These are phyloP conservation scores for Deilephila elpenor DNA, from an alignment of 2,888 invertebrate genomes.

Conservation along the genomic window DNA sequence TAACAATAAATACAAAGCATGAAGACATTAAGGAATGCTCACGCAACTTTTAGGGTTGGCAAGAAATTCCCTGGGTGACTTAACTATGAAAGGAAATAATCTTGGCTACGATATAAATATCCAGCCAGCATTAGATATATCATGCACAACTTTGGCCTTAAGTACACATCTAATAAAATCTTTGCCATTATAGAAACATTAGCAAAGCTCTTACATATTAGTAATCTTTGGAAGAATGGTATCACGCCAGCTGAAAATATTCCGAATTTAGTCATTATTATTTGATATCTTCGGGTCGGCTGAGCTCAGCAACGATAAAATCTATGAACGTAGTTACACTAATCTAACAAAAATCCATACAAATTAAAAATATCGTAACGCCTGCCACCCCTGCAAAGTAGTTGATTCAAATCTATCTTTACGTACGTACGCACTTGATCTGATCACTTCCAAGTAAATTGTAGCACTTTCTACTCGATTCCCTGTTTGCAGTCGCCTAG, in stretches of 20 bases:
- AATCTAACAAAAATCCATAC: background rate
- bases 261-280: too few relatives aligned
- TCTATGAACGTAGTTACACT: too few relatives aligned
- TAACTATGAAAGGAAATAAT: background rate
- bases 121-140: too few relatives aligned
- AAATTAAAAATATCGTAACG: background rate
- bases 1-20: conserved; percentile 10
- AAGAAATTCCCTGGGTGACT: background rate
- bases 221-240: too few relatives aligned
- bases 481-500: conserved; percentile 33
- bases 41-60: conserved; percentile 26
- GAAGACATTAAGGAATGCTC: conserved; percentile 15
- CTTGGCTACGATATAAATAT: too few relatives aligned
- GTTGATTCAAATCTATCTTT: conserved; percentile 20
- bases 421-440: conserved; percentile 29
- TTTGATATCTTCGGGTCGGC: too few relatives aligned
- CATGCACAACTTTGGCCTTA: too few relatives aligned
- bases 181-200: too few relatives aligned
- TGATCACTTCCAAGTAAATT: conserved; percentile 52
- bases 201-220: too few relatives aligned
- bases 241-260: too few relatives aligned
- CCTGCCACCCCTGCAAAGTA: conserved; percentile 13
- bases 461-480: conserved; percentile 54
- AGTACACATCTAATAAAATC: too few relatives aligned
- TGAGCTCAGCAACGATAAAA: too few relatives aligned